Base-by-base conservation (phyloP, 2,888 invertebrate genomes). In the Dasysyrphus tricinctus region DNA sequence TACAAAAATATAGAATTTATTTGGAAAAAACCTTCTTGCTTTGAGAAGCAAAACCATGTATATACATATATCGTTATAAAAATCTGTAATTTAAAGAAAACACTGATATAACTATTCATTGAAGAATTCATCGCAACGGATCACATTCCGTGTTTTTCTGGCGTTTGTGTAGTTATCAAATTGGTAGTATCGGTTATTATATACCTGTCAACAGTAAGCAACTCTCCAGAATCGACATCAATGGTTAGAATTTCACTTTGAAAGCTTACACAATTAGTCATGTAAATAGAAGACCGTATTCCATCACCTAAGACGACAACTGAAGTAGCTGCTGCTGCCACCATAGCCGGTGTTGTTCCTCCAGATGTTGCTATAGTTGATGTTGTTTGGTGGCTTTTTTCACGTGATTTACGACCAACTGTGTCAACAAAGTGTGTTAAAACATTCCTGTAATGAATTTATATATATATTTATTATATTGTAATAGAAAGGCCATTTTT, bases 161-260 rank as follows among this genome's bases (percentile, higher is more conserved):
- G 37, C 37, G 37, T 9, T 39, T 39, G 4, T 12, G 2, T 3
- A 39, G 12, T 12, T 39, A 12, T 12, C 39, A 39, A 39, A 39
- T 11, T 39, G 3, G 39, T 39, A 12, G 12, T 11, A 39, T 39
- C 44, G n/a, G n/a, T 44, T n/a, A 44, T 44, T 44, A n/a, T 44
- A n/a, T 87, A 87, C 87, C 87, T 87, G 79, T 84, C 80, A 80
- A 73, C 59, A n/a, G 70, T 79, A 12, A 63, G 16, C 51, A 87
- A 73, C 59, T 87, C 82, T 44, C 87, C 82, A 6, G 87, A 81
- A 69, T 82, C 82, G 19, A 83, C 82, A 70, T 87, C 82, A 56
- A 87, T 79, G 69, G 87, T 79, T 19, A 87, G 54, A 19, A 87
- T 81, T 82, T 87, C 87, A 69, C 87, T 87, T 67, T 82, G 75